phyloP scores from a whole-genome alignment of 2,888 invertebrate species.

The Aphidius colemani region DNA sequence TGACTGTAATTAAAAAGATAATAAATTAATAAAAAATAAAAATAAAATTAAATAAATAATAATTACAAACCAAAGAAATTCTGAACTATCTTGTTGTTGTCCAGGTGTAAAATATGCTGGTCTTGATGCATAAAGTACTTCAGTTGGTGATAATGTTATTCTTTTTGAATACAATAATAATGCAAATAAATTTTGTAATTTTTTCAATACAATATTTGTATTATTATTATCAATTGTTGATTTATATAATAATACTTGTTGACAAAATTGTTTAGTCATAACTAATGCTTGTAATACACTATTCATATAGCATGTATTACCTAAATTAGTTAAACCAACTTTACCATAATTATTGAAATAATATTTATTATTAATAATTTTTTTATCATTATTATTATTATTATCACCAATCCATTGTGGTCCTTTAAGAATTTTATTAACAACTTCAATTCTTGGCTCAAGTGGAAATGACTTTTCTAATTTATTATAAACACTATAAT shows the following conservation, averaged over 20 bases:
- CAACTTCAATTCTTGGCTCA: slow-evolving; percentile 44
- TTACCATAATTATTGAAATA: slow-evolving; percentile 57
- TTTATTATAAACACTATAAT: slow-evolving; percentile 51
- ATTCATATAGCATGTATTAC: slow-evolving; percentile 91
- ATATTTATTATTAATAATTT: slow-evolving; percentile 21
- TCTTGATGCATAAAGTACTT: slow-evolving; percentile 72
- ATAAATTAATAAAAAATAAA: slow-evolving; percentile 8
- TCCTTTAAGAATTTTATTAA: slow-evolving; percentile 51
- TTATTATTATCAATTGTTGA: slow-evolving; percentile 20
- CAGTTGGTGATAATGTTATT: slow-evolving; percentile 72
- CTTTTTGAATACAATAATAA: slow-evolving; percentile 72
- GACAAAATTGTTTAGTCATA: slow-evolving; percentile 80
- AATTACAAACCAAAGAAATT: slow-evolving; percentile 72
- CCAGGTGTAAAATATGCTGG: slow-evolving; percentile 79
- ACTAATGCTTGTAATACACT: slow-evolving; percentile 83
- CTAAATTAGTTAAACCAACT: slow-evolving; percentile 80
- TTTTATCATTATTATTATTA: slow-evolving; percentile 41
- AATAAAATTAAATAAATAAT: not conserved
- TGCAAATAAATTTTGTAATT: slow-evolving; percentile 76
- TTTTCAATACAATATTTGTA: slow-evolving; percentile 59
- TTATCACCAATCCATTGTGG: slow-evolving; percentile 58
- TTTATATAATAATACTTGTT: slow-evolving; percentile 64
- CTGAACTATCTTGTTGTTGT: slow-evolving; percentile 87
- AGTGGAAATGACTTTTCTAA: slow-evolving; percentile 53
- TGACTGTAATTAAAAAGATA: slow-evolving; percentile 56